Conservation (phyloP, 2,888 invertebrate species). For the Sphinx pinastri region DNA sequence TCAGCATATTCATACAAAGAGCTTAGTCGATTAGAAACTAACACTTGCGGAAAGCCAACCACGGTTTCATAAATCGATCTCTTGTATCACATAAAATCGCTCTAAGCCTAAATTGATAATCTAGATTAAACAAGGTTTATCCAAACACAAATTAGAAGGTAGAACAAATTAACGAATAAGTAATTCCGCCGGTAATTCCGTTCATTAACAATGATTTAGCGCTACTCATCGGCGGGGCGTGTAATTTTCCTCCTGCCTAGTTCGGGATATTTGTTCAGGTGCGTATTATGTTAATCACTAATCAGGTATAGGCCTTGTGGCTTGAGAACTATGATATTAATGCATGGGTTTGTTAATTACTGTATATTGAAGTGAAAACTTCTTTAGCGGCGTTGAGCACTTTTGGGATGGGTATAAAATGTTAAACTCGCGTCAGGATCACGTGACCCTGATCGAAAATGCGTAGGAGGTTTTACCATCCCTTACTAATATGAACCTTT, state of each 20-base stretch:
- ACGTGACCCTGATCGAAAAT: no score
- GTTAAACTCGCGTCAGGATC: no score
- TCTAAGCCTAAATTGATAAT: not conserved
- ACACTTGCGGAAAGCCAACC: not conserved
- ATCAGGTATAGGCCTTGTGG: no score
- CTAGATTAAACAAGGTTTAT: not conserved
- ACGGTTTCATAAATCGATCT: not conserved
- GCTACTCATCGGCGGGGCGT: not conserved
- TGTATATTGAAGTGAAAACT: no score
- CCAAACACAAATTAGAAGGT: conserved; percentile 6
- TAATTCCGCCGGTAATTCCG: conserved; percentile 20
- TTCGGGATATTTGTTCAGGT: not conserved
- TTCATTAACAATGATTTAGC: conserved; percentile 18
- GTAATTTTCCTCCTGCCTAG: not conserved
- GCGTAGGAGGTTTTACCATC: no score
- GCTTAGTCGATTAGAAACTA: not conserved
- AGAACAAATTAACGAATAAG: conserved; percentile 3
- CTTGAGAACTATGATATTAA: no score
- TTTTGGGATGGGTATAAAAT: no score
- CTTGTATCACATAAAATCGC: not conserved
- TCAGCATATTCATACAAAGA: no score
- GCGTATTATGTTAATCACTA: no score
- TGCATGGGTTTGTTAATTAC: no score
- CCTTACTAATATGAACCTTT: no score
- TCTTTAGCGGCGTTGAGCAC: no score